Conservation (phyloP, 2,888 invertebrate genomes). For the Apotomis betuletana region DNA sequence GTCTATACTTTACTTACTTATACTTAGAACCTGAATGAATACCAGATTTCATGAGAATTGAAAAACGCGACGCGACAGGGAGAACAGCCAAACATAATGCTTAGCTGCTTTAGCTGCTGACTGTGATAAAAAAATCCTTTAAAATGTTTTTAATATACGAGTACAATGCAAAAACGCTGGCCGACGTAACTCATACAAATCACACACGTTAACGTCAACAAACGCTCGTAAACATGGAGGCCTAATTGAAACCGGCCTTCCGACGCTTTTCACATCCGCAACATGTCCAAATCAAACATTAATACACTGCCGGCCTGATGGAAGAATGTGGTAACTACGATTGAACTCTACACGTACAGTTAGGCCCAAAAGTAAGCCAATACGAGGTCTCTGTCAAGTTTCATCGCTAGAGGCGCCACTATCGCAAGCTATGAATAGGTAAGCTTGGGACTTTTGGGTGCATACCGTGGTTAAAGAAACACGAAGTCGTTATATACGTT, state of each 20-base stretch:
- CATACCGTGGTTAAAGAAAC: too few species aligned
- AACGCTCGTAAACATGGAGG: conserved; percentile 48
- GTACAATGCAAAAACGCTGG: background rate
- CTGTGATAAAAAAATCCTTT: background rate
- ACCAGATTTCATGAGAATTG: too few species aligned
- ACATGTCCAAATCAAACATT: conserved; percentile 60
- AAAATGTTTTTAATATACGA: background rate
- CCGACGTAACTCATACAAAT: conserved; percentile 10
- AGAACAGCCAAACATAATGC: too few species aligned
- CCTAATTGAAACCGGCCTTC: conserved; percentile 53
- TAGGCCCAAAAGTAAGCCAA: background rate
- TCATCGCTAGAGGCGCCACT: too few species aligned
- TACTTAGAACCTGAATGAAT: too few species aligned
- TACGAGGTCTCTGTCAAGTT: too few species aligned
- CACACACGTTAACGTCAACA: conserved; percentile 28
- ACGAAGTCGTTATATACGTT: too few species aligned
- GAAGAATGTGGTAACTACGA: conserved; percentile 7
- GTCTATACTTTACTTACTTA: too few species aligned
- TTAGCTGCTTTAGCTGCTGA: too few species aligned
- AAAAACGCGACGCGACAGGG: too few species aligned
- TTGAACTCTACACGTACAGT: background rate
- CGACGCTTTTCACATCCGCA: conserved; percentile 50
- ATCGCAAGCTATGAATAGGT: too few species aligned
- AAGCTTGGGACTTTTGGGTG: too few species aligned
- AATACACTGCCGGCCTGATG: conserved; percentile 45